Conservation (phyloP, 1,140 invertebrate species). For the Radopholus similis region DNA sequence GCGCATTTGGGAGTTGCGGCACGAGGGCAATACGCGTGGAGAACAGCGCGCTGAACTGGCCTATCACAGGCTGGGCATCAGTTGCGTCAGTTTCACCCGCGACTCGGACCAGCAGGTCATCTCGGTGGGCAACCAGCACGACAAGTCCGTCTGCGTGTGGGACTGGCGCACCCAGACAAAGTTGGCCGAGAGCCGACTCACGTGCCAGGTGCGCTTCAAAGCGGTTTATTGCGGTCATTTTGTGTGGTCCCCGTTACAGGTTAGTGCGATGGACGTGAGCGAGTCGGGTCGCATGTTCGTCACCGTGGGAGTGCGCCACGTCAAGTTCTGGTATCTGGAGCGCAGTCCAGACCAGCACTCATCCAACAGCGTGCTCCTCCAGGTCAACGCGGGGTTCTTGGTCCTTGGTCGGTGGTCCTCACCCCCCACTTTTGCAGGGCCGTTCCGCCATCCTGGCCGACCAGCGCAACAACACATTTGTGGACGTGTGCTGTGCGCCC, state of each 20-base stretch:
- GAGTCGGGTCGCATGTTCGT: conserved; percentile 45
- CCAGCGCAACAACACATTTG: conserved; percentile 51
- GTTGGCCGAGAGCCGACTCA: conserved; percentile 46
- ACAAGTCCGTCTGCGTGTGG: conserved; percentile 49
- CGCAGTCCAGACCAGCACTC: background rate
- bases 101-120: conserved; percentile 45
- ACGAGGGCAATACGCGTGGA: conserved; percentile 31
- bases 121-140: conserved; percentile 49
- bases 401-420: conserved; percentile 2
- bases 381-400: conserved; percentile 15
- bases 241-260: background rate
- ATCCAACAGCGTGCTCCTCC: conserved; percentile 18
- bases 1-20: conserved; percentile 43
- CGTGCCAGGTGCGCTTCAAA: conserved; percentile 35
- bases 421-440: conserved; percentile 25
- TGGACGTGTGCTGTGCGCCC: conserved; percentile 48
- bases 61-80: conserved; percentile 43
- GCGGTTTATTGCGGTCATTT: background rate
- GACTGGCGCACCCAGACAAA: conserved; percentile 42
- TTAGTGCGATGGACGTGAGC: conserved; percentile 50
- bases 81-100: conserved; percentile 42
- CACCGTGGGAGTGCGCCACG: conserved; percentile 45
- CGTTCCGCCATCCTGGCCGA: conserved; percentile 49
- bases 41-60: conserved; percentile 43
- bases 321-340: conserved; percentile 51